Evolutionary conservation across 2,113 vertebrate species (phyloP), one percentile per base, ranked within the genome.

Genomic region (Himantopus leucocephalus): DNA sequence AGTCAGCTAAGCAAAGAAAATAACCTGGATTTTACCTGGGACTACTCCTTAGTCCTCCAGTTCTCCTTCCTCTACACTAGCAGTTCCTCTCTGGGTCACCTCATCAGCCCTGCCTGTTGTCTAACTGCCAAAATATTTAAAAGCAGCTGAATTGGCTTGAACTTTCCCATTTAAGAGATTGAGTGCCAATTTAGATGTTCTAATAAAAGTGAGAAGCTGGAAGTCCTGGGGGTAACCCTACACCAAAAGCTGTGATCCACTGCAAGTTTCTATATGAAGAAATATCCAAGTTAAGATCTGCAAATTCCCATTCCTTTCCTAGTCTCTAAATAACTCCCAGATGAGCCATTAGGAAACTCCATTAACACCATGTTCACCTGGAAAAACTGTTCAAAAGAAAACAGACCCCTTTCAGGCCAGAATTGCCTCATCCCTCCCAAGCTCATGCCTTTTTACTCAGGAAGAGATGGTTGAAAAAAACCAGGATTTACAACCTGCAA

Each of bases 331-430:
- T 47, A 92, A 87, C 10, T 91, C 96, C 77, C 89, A 92, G 77
- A 62, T 62, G 95, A 94, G 66, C 79, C 71, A 87, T 91, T 96
- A 88, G 26, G 26, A 95, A 91, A 92, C 80, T 87, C 80, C 35
- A 88, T 94, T 92, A 97, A 94, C 84, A 82, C 84, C 80, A 75
- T 8, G 50, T 73, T 90, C 94, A 95, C 89, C 95, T 96, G 91
- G 66, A 95, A 94, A 97, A 97, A 92, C 70, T 35, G 84, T 73
- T 95, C 92, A 79, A 85, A 91, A 87, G 80, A 91, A 95, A 97
- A 88, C 62, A 96, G 89, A 68, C 16, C 9, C 66, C 48, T 89
- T 92, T 91, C 62, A 82, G 63, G 37, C 26, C 56, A 89, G 63
- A 84, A 47, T 10, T 88, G 91, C 77, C 50, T 94, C 55, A 72